phyloP scores from a whole-genome alignment of 2,113 vertebrate genomes.

The Callipepla californica region DNA sequence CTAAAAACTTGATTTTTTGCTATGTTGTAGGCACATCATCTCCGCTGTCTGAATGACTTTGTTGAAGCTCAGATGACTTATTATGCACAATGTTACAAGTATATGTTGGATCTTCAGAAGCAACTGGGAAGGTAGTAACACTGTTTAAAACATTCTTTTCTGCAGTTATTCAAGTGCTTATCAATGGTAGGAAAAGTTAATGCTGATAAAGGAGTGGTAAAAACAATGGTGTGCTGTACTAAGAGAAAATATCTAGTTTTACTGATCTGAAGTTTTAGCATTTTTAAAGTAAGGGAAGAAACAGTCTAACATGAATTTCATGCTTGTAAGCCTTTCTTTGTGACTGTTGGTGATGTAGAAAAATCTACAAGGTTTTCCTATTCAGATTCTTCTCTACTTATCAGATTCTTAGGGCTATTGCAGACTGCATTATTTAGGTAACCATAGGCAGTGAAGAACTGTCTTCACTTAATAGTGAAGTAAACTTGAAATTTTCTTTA shows the following conservation, averaged over 20 bases:
- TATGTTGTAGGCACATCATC: constrained; percentile 90
- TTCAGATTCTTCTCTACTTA: not conserved
- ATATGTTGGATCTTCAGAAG: constrained; percentile 98
- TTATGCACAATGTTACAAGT: constrained; percentile 97
- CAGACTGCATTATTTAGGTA: not conserved
- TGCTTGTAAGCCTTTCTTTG: not conserved
- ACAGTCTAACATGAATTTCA: not conserved
- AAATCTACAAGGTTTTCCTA: not conserved
- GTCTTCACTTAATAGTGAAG: not conserved
- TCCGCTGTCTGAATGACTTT: constrained; percentile 96
- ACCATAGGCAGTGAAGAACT: not conserved
- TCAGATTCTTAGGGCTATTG: not conserved
- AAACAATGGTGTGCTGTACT: not conserved
- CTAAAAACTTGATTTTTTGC: not conserved
- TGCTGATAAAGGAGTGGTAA: not conserved
- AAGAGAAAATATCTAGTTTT: not conserved
- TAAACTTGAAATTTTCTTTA: too few species aligned
- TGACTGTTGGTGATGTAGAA: not conserved
- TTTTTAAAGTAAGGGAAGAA: constrained; percentile 18
- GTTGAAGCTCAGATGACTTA: constrained; percentile 98
- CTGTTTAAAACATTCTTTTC: not conserved
- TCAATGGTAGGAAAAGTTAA: not conserved
- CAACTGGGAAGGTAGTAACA: constrained; percentile 93
- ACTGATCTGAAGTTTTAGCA: not conserved
- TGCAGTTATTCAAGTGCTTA: not conserved